Conservation (phyloP, 2,888 invertebrate genomes). For the Homarus gammarus region DNA sequence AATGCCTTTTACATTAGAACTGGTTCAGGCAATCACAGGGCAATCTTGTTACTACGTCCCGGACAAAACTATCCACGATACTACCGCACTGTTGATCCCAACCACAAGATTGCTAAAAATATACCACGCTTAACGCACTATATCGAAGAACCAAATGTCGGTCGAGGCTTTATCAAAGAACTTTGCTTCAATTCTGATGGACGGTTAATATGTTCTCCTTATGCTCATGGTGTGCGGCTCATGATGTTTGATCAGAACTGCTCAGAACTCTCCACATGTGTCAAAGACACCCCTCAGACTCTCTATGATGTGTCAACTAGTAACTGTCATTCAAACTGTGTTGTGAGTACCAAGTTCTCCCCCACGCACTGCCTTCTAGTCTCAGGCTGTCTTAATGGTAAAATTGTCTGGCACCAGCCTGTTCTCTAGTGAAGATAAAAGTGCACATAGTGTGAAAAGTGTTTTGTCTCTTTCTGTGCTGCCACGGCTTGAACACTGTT, state of each 20-base stretch:
- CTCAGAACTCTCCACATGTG: conserved; percentile 84
- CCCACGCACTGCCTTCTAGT: conserved; percentile 92
- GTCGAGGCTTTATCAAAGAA: conserved; percentile 95
- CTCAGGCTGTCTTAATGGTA: conserved; percentile 93
- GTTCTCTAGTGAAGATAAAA: conserved; percentile 61
- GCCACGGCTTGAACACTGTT: neutral
- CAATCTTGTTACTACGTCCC: conserved; percentile 66
- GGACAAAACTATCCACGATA: conserved; percentile 79
- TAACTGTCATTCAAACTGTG: conserved; percentile 86
- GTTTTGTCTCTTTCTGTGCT: neutral
- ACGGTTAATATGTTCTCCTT: conserved; percentile 93
- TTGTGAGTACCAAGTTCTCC: conserved; percentile 93
- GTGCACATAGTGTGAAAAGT: neutral
- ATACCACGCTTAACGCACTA: conserved; percentile 89
- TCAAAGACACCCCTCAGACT: conserved; percentile 79
- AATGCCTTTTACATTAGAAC: conserved; percentile 67
- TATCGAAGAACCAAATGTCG: conserved; percentile 91
- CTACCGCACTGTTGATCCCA: conserved; percentile 59
- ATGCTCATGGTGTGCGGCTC: conserved; percentile 90
- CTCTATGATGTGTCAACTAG: conserved; percentile 85
- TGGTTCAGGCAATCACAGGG: conserved; percentile 58
- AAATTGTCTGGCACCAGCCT: conserved; percentile 94
- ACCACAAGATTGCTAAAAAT: conserved; percentile 84
- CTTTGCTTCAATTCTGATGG: conserved; percentile 94
- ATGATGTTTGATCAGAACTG: conserved; percentile 89